These are phyloP conservation scores for Sebastes matsubarae DNA, from an alignment of 2,797 vertebrate genomes.

Conservation along the genomic window DNA sequence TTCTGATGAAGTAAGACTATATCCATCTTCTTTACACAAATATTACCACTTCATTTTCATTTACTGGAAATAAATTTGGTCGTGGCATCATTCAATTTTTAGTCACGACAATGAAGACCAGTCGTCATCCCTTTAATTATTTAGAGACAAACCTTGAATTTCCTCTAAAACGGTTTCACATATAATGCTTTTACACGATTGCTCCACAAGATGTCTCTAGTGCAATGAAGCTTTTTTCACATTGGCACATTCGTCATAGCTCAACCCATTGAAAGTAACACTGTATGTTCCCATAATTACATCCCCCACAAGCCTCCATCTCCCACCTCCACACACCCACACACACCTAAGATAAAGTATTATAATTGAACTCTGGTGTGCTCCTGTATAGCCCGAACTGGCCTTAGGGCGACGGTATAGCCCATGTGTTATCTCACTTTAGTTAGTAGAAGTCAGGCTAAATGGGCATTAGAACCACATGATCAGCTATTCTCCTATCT, in stretches of 20 bases:
- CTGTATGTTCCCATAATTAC: neutral
- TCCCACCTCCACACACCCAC: neutral
- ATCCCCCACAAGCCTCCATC: neutral
- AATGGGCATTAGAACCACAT: slow-evolving; percentile 14
- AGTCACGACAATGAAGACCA: neutral
- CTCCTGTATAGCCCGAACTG: neutral
- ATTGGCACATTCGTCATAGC: neutral
- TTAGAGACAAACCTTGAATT: neutral
- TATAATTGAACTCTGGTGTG: neutral
- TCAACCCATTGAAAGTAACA: neutral
- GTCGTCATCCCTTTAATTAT: neutral
- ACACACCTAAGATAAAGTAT: neutral
- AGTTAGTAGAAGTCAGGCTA: neutral
- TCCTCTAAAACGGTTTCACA: neutral
- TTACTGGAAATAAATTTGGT: neutral
- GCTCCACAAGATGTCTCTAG: slow-evolving; percentile 41
- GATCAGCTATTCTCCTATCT: slow-evolving; percentile 1
- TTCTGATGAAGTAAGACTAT: neutral
- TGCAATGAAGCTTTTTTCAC: neutral
- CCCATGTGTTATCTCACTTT: neutral
- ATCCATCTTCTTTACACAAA: neutral
- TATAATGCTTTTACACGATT: neutral
- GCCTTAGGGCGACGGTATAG: neutral
- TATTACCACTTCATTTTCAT: neutral
- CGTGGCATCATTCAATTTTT: neutral